Evolutionary conservation across 2,888 invertebrate species (phyloP), one percentile per base, ranked within the genome.

Genomic region (Cosmorhoe ocellata): DNA sequence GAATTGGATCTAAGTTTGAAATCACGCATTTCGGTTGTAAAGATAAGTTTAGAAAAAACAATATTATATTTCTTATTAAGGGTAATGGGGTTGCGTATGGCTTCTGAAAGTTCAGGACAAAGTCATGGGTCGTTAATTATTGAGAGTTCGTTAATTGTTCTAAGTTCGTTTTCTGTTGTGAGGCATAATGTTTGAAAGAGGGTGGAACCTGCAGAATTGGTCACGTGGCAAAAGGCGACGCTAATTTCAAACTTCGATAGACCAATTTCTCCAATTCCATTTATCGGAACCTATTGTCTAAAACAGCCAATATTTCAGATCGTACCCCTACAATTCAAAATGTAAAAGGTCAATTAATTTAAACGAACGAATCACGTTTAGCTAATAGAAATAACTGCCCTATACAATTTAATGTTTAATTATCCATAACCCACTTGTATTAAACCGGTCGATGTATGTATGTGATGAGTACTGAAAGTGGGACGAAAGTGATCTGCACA

Each of bases 1-100:
- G 81, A 84, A 90, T 89, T 89, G 90, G 89, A 87, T 89, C 81
- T 69, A 79, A 83, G 79, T 86, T 82, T 66, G 79, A 83, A n/a
- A 81, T 84, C 79, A 79, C 79, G 72, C 77, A 76, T 71, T 74
- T 68, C 59, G 70, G 64, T 69, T 41, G 53, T 60, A 46, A 47
- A 59, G 58, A 53, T 28, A 57, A 57, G 39, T 28, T 24, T 26
- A 26, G 24, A 13, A 48, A 45, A 53, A 48, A 55, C 26, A 24
- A 39, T 47, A 59, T 56, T 58, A 59, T 43, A 55, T 59, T 51
- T 56, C 59, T 63, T 56, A 58, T 55, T 41, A 34, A 38, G n/a
- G 40, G 22, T 14, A 34, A 53, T 48, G 43, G 49, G 44, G 47
- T 51, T 54, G 50, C 46, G 36, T 43, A 37, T 53, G 41, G 57